A percentile compares a stretch with the other conserved stretches of the same genome.
Evolutionary conservation across 2,797 vertebrate genomes (phyloP).

Genomic region (Rhynchonycteris naso): DNA sequence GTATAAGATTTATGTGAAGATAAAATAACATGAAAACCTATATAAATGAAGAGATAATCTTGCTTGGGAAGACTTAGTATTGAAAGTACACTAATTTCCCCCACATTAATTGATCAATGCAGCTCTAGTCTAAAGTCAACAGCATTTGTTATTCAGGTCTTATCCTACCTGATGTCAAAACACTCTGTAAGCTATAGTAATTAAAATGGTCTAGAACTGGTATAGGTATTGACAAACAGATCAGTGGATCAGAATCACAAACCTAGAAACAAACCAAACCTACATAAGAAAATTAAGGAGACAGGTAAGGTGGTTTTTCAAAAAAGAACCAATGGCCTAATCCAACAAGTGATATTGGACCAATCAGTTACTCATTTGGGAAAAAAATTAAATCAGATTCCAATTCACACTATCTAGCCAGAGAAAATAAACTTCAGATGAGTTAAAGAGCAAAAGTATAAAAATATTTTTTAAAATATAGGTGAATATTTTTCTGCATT

Average conservation of each 20-base stretch:
- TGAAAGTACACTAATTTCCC: neutral
- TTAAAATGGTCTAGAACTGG: neutral
- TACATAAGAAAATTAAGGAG: conserved; percentile 44
- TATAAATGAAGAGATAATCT: conserved; percentile 5
- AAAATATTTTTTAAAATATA: conserved; percentile 25
- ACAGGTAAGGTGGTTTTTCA: neutral
- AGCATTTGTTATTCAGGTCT: conserved; percentile 23
- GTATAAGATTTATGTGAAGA: neutral
- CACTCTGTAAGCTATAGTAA: neutral
- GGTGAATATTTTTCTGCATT: neutral
- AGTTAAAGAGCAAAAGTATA: conserved; percentile 20
- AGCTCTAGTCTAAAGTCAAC: conserved; percentile 12
- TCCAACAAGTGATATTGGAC: neutral
- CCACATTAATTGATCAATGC: neutral
- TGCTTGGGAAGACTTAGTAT: neutral
- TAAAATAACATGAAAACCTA: conserved; percentile 49
- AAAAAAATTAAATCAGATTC: neutral
- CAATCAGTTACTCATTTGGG: neutral
- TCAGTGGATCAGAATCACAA: conserved; percentile 8
- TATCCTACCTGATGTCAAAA: conserved; percentile 30
- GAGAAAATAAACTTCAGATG: conserved; percentile 1
- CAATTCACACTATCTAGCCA: neutral
- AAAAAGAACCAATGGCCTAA: neutral
- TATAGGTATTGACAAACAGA: conserved; percentile 7
- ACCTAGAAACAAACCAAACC: conserved; percentile 33